Conservation (phyloP, 2,888 invertebrate genomes). For the Pogonocherus hispidulus region DNA sequence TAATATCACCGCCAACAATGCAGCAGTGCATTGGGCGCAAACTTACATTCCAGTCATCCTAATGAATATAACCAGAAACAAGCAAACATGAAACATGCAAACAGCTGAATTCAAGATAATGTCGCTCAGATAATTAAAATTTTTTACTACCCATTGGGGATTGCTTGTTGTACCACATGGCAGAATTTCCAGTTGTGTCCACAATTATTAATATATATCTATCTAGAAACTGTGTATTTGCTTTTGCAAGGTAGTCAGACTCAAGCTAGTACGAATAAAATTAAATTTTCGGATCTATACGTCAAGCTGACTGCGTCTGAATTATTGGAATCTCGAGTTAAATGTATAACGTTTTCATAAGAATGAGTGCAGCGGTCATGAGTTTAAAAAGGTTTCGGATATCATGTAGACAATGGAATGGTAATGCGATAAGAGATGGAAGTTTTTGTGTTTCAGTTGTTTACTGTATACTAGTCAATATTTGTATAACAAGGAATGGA, state of each 20-base stretch:
- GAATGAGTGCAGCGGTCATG: not conserved
- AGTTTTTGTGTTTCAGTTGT: not conserved
- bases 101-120: not conserved
- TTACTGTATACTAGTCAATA: too few species aligned
- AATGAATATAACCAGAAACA: too few species aligned
- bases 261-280: not conserved
- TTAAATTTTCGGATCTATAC: not conserved
- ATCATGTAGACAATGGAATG: not conserved
- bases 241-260: not conserved
- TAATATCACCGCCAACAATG: too few species aligned
- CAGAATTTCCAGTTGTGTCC: not conserved
- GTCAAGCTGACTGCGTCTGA: not conserved
- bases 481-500: too few species aligned
- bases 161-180: too few species aligned
- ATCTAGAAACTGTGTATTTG: not conserved
- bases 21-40: too few species aligned
- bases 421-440: constrained; percentile 5
- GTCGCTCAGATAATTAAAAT: too few species aligned
- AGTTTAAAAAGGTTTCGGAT: not conserved
- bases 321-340: not conserved
- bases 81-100: too few species aligned
- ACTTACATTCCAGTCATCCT: too few species aligned
- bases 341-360: not conserved
- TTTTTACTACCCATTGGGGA: too few species aligned
- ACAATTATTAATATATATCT: not conserved